phyloP scores from a whole-genome alignment of 2,888 invertebrate species.

The Trichacis sp. region DNA sequence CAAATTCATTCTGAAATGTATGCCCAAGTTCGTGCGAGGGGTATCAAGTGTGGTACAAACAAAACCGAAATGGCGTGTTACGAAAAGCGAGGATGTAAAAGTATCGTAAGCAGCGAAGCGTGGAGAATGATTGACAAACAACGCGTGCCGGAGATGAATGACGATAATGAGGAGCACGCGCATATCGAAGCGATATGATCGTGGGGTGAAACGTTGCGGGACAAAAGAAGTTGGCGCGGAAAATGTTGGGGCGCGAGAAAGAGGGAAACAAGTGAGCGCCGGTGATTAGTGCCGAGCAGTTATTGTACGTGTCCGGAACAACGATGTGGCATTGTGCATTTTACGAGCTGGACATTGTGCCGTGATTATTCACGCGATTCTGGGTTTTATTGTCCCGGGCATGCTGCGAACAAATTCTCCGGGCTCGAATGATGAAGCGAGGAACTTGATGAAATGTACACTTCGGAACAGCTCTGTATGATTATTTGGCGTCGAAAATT shows the following conservation, averaged over 20 bases:
- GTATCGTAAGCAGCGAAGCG: slow-evolving; percentile 46
- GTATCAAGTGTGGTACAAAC: not conserved
- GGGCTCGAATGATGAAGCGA: not conserved
- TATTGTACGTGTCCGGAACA: slow-evolving; percentile 40
- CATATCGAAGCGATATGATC: slow-evolving; percentile 47
- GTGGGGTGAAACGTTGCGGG: slow-evolving; percentile 26
- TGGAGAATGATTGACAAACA: slow-evolving; percentile 59
- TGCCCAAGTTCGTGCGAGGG: no score
- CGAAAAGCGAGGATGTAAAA: slow-evolving; percentile 30
- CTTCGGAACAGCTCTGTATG: not conserved
- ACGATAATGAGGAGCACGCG: slow-evolving; percentile 64
- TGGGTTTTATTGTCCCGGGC: slow-evolving; percentile 63
- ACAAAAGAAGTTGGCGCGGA: not conserved
- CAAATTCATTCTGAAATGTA: no score
- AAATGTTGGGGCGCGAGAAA: slow-evolving; percentile 30
- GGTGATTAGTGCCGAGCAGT: slow-evolving; percentile 12
- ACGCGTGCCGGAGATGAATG: slow-evolving; percentile 59
- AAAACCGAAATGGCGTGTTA: not conserved
- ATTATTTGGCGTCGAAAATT: no score
- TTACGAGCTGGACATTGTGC: slow-evolving; percentile 61
- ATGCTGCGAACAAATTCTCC: slow-evolving; percentile 30
- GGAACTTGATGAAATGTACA: not conserved
- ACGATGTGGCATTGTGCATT: slow-evolving; percentile 58
- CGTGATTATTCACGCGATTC: slow-evolving; percentile 68
- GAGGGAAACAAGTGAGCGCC: slow-evolving; percentile 31